Evolutionary conservation across 2,888 invertebrate genomes (phyloP).

Genomic region (Pheosia gnoma): DNA sequence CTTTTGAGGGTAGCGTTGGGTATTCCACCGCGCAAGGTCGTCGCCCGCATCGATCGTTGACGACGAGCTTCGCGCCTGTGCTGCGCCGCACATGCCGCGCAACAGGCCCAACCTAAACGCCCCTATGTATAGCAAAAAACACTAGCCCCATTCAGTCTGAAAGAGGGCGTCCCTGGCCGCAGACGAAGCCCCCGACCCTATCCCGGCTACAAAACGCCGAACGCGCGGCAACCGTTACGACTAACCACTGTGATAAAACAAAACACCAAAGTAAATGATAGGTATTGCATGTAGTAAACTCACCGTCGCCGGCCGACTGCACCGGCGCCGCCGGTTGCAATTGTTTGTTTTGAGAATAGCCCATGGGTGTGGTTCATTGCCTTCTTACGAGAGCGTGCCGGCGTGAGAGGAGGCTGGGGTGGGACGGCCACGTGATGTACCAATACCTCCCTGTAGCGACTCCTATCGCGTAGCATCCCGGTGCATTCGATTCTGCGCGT

Average conservation of each 20-base stretch:
- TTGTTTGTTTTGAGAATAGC: constrained; percentile 26
- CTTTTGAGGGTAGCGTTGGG: constrained; percentile 16
- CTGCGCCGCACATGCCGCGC: constrained; percentile 50
- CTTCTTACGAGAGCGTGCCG: constrained; percentile 44
- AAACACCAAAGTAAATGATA: constrained; percentile 33
- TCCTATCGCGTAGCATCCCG: constrained; percentile 36
- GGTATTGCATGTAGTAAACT: background rate
- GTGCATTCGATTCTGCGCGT: constrained; percentile 59
- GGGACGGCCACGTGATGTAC: constrained; percentile 51
- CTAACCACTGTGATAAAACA: constrained; percentile 42
- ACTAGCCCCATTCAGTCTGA: constrained; percentile 61
- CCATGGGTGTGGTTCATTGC: constrained; percentile 63
- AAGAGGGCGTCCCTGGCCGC: constrained; percentile 68
- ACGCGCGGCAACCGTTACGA: constrained; percentile 31
- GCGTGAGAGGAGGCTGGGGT: constrained; percentile 28
- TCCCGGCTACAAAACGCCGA: constrained; percentile 32
- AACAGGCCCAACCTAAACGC: constrained; percentile 58
- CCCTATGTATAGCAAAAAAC: constrained; percentile 58
- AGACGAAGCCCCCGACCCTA: constrained; percentile 61
- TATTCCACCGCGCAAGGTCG: constrained; percentile 64
- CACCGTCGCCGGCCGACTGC: background rate
- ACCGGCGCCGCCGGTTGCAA: constrained; percentile 4
- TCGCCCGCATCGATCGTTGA: constrained; percentile 67
- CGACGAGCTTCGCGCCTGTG: constrained; percentile 55
- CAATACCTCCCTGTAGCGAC: constrained; percentile 42